Conservation (phyloP, 2,113 vertebrate species). For the Ictidomys tridecemlineatus region DNA sequence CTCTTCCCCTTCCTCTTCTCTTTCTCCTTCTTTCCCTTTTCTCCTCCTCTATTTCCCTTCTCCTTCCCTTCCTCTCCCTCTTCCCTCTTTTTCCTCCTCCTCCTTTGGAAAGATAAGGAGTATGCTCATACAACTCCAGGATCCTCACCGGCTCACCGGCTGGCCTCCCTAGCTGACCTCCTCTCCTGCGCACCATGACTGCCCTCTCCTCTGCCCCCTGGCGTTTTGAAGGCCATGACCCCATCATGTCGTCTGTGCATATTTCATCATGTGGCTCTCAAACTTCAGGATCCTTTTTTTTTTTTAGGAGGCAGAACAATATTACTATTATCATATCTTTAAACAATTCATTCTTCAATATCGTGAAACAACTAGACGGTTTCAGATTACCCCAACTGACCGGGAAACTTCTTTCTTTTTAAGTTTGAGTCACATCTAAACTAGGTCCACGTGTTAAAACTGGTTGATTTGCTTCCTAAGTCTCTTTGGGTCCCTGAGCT, state of each 20-base stretch:
- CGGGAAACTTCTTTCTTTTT: not conserved
- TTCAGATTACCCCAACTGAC: not conserved
- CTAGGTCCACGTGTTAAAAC: not conserved
- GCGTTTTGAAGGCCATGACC: too few species aligned
- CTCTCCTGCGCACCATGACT: too few species aligned
- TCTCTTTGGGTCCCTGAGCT: not conserved
- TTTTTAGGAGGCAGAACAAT: not conserved
- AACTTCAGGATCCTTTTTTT: not conserved
- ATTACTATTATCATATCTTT: not conserved
- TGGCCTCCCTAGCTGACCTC: not conserved
- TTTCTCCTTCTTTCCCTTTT: not conserved
- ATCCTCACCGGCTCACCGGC: not conserved
- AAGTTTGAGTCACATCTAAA: constrained; percentile 17
- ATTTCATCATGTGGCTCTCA: not conserved
- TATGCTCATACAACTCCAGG: rapidly evolving
- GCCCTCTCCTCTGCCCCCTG: rapidly evolving
- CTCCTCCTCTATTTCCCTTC: not conserved
- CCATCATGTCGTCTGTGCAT: rapidly evolving
- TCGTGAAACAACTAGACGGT: not conserved
- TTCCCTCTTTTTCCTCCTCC: not conserved
- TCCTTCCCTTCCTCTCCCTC: not conserved
- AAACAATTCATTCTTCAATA: not conserved
- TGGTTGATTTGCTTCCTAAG: not conserved
- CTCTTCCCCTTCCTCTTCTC: not conserved
- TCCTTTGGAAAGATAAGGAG: not conserved